These are phyloP conservation scores for Phyllostomus hastatus DNA, from an alignment of 2,113 vertebrate genomes.

Conservation along the genomic window DNA sequence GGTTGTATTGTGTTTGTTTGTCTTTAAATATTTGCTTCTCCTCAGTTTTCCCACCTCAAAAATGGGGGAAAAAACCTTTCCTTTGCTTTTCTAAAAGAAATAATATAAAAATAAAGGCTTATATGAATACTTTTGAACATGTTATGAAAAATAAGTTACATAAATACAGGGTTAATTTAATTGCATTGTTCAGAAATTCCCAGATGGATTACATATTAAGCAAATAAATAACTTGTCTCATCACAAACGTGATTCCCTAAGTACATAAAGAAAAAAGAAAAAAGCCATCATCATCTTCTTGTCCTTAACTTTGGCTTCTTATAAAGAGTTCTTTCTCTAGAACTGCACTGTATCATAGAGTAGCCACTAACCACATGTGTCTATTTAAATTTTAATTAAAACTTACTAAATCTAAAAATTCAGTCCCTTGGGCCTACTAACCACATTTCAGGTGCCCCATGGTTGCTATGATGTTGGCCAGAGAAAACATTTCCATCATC, in stretches of 20 bases:
- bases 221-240: neutral
- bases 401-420: slow-evolving; percentile 7
- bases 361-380: neutral
- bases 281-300: neutral
- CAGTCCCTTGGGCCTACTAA: neutral
- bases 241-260: neutral
- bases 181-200: neutral
- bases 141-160: neutral
- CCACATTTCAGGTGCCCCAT: neutral
- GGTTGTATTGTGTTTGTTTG: neutral
- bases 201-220: neutral
- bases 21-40: neutral
- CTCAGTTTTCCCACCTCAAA: neutral
- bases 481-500: neutral
- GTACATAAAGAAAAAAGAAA: neutral
- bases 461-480: neutral
- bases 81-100: neutral
- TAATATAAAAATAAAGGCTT: neutral
- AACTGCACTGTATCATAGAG: neutral
- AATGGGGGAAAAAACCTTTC: neutral
- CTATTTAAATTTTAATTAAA: slow-evolving; percentile 28
- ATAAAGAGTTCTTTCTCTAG: neutral
- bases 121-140: neutral
- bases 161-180: neutral
- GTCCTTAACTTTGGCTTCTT: neutral